These are phyloP conservation scores for Ooceraea biroi DNA, from an alignment of 1,140 invertebrate genomes.

Conservation along the genomic window DNA sequence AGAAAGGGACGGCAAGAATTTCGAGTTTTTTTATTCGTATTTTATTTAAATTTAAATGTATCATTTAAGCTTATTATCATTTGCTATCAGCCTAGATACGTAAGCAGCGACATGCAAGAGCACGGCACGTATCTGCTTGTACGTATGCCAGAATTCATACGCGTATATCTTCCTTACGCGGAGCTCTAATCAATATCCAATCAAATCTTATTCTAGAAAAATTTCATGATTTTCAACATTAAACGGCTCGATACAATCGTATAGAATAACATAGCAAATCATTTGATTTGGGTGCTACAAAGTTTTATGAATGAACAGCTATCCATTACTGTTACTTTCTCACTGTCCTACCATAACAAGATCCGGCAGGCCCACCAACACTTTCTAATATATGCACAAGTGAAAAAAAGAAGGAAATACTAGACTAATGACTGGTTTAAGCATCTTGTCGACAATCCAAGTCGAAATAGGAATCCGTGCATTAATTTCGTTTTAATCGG, in stretches of 20 bases:
- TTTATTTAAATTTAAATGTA: background rate
- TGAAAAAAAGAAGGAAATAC: conserved; percentile 31
- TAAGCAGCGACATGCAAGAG: conserved; percentile 55
- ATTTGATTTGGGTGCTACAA: background rate
- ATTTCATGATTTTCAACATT: conserved; percentile 72
- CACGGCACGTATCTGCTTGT: conserved; percentile 30
- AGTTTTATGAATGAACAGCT: conserved; percentile 50
- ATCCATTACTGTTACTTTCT: background rate
- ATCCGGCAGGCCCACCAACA: background rate
- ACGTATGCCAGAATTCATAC: conserved; percentile 36
- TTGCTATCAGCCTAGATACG: conserved; percentile 18
- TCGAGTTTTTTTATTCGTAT: conserved; percentile 32
- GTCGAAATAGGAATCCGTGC: conserved; percentile 26
- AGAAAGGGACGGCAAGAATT: background rate
- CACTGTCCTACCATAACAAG: conserved; percentile 22
- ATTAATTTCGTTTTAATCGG: conserved; percentile 58
- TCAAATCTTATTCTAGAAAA: conserved; percentile 64
- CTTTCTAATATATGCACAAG: conserved; percentile 61
- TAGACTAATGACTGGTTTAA: conserved; percentile 47
- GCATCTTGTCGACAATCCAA: conserved; percentile 25
- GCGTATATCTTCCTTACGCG: conserved; percentile 53
- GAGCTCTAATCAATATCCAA: conserved; percentile 68
- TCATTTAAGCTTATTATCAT: background rate
- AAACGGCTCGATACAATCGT: conserved; percentile 77
- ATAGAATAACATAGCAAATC: background rate